These are phyloP conservation scores for Cataglyphis cursor DNA, from an alignment of 2,888 invertebrate genomes.

Conservation along the genomic window DNA sequence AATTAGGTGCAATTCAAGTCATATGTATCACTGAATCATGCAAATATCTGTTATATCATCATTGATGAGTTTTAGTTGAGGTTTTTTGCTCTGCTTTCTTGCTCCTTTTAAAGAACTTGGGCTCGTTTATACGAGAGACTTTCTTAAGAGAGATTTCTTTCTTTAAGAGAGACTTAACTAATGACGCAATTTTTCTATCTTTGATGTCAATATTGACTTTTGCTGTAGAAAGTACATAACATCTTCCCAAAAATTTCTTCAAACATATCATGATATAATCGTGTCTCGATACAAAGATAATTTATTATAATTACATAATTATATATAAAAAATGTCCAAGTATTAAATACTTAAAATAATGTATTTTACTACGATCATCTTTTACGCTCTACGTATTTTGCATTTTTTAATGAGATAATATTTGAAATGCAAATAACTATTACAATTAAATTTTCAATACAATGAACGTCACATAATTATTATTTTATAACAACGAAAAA, in stretches of 20 bases:
- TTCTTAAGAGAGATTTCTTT: not conserved
- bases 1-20: not conserved
- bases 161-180: not conserved
- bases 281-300: conserved; percentile 3
- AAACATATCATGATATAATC: conserved; percentile 14
- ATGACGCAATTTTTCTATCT: not conserved
- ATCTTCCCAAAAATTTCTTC: not conserved
- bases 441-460: not conserved
- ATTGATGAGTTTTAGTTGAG: not conserved
- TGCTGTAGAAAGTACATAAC: not conserved
- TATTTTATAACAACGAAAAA: not conserved
- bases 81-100: not conserved
- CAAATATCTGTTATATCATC: not conserved
- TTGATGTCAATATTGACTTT: not conserved
- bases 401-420: not conserved
- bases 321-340: not conserved
- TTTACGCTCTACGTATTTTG: not conserved
- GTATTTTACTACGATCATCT: not conserved
- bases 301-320: conserved; percentile 19
- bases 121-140: not conserved
- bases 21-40: not conserved
- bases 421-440: not conserved
- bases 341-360: not conserved
- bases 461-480: not conserved
- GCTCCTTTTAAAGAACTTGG: not conserved